Base-by-base conservation (phyloP, 2,888 invertebrate genomes). In the Cecidostiba fungosa region DNA sequence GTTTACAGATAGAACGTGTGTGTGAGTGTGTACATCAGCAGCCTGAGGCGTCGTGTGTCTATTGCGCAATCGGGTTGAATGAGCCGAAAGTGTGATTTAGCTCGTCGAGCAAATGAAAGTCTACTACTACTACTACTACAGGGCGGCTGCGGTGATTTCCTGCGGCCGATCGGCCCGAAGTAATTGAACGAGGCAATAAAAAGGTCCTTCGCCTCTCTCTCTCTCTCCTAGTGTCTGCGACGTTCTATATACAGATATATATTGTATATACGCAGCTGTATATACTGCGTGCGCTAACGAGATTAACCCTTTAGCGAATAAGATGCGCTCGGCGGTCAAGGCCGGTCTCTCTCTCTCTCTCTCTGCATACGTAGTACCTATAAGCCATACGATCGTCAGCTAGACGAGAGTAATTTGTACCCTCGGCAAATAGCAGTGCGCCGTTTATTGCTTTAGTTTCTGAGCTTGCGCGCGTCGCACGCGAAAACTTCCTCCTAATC, bases 361-460 rank as follows among this genome's bases (percentile, higher is more conserved):
- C n/a, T 54, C 54, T 59, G 19, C 19, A 50, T 50, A 19, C 50
- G n/a, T n/a, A n/a, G n/a, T n/a, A n/a, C n/a, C n/a, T n/a, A 59
- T 59, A 59, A 59, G 54, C n/a, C 54, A 2, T 6, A 36, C 39
- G n/a, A n/a, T n/a, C 54, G 54, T 59, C 54, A 59, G 54, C n/a
- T 4, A 59, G 8, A 1, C 1, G n/a, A n/a, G 54, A 59, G 54
- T 59, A 59, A 59, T 59, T 59, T n/a, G 54, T 59, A n/a, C 54
- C n/a, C 54, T 23, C 54, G n/a, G 23, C n/a, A 59, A 59, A 59
- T 36, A 36, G 70, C 36, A 14, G 14, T 26, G 59, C n/a, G 29
- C 29, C 78, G 54, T 80, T 80, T 80, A 80, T 80, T 80, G 72
- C 80, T 80, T 80, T 80, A 80, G 80, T 80, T 80, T 54, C 80